A percentile compares a stretch with the other conserved stretches of the same genome.
Evolutionary conservation across 2,113 vertebrate genomes (phyloP).

Genomic region (Desmodus rotundus): DNA sequence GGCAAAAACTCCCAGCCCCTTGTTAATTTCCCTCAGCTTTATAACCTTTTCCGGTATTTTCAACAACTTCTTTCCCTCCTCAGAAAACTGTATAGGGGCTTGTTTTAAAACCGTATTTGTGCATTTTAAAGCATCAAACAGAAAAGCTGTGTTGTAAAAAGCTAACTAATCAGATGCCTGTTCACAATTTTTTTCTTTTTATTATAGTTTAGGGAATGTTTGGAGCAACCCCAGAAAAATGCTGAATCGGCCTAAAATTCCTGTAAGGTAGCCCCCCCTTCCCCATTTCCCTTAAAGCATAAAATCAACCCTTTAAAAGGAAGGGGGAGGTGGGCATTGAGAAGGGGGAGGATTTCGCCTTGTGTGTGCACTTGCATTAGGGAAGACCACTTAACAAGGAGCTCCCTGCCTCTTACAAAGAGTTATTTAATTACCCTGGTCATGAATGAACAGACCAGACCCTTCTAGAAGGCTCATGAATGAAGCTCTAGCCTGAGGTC

Average conservation of each 20-base stretch:
- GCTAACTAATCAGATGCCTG: conserved; percentile 56
- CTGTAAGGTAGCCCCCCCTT: conserved; percentile 5
- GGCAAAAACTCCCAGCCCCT: background rate
- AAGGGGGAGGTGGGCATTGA: fast-evolving
- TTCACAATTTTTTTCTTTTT: conserved; percentile 48
- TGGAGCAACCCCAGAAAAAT: conserved; percentile 55
- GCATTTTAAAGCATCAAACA: conserved; percentile 58
- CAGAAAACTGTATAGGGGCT: conserved; percentile 29
- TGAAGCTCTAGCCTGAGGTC: conserved; percentile 68
- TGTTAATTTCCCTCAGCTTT: background rate
- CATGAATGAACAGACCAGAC: conserved; percentile 75
- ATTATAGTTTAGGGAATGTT: conserved; percentile 60
- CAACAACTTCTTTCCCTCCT: background rate
- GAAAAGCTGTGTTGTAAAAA: conserved; percentile 68
- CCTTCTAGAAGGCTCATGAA: conserved; percentile 78
- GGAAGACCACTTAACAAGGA: conserved; percentile 62
- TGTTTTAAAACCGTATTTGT: conserved; percentile 33
- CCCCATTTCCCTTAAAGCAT: conserved; percentile 51
- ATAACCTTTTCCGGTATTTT: conserved; percentile 42
- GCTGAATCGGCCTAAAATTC: conserved; percentile 66
- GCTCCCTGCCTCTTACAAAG: conserved; percentile 61
- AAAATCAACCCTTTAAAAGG: conserved; percentile 61
- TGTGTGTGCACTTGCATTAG: conserved; percentile 35
- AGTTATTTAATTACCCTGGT: conserved; percentile 71
- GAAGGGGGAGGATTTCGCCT: background rate